A percentile compares a stretch with the other conserved stretches of the same genome.
Evolutionary conservation across 2,888 invertebrate genomes (phyloP).

Genomic region (Lycophotia porphyrea): DNA sequence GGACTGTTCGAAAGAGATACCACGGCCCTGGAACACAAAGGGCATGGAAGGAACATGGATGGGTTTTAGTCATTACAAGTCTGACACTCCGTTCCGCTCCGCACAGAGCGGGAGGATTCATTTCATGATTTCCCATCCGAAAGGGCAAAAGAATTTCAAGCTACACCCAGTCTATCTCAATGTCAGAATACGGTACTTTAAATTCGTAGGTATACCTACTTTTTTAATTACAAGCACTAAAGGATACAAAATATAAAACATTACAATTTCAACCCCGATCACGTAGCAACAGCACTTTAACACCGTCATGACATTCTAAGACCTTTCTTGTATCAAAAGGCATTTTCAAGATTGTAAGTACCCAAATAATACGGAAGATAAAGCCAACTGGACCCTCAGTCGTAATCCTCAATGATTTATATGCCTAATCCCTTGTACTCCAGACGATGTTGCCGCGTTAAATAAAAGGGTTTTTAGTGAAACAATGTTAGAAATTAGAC

Average conservation of each 20-base stretch:
- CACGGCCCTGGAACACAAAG: too few species aligned
- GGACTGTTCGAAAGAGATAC: too few species aligned
- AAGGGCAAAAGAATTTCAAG: not conserved
- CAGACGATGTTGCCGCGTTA: constrained; percentile 24
- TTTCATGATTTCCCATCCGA: too few species aligned
- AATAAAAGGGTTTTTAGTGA: constrained; percentile 9
- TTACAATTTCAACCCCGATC: not conserved
- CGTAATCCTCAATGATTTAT: constrained; percentile 61
- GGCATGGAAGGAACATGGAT: too few species aligned
- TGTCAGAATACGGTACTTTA: not conserved
- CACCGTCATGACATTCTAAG: not conserved
- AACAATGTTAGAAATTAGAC: not conserved
- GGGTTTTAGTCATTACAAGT: too few species aligned
- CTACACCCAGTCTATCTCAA: not conserved
- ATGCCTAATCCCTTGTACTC: constrained; percentile 20
- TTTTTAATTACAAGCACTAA: not conserved
- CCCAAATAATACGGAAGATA: constrained; percentile 35
- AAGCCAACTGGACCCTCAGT: constrained; percentile 31
- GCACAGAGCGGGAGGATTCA: too few species aligned
- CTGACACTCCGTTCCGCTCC: too few species aligned
- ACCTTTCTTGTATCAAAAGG: constrained; percentile 10
- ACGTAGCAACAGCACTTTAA: constrained; percentile 17
- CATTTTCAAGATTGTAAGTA: constrained; percentile 16
- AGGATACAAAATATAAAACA: not conserved
- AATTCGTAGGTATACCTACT: not conserved